These are phyloP conservation scores for Lithobates pipiens DNA, from an alignment of 2,797 vertebrate species.

Conservation along the genomic window DNA sequence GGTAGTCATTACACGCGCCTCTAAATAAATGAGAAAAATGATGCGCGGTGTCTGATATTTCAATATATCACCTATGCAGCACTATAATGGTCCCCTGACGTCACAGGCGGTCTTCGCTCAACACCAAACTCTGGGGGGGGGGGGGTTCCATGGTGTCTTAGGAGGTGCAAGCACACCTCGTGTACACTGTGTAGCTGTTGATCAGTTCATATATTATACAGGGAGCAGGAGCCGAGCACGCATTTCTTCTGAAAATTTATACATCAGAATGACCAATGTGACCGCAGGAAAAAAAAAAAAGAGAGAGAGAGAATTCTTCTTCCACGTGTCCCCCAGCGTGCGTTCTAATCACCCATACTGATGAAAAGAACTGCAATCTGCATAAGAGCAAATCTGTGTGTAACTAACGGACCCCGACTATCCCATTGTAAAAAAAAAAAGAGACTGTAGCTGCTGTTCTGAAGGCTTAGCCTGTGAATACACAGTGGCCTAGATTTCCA, in stretches of 20 bases:
- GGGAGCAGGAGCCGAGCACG: neutral
- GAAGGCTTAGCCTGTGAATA: neutral
- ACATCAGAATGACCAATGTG: neutral
- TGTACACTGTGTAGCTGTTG: no score
- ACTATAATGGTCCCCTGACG: neutral
- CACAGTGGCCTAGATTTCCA: conserved; percentile 15
- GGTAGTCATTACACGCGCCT: conserved; percentile 1
- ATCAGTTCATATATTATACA: no score
- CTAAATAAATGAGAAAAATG: conserved; percentile 10
- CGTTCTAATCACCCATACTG: neutral
- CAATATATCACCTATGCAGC: conserved; percentile 8
- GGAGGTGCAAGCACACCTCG: no score
- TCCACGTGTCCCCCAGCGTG: neutral
- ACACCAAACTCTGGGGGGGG: no score
- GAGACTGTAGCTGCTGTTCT: neutral
- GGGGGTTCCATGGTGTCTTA: neutral
- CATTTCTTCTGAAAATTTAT: neutral
- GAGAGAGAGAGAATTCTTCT: neutral
- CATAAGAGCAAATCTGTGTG: neutral
- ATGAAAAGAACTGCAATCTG: neutral
- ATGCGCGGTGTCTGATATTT: neutral
- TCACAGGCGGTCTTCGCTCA: neutral
- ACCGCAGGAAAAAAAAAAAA: no score
- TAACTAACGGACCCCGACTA: neutral
- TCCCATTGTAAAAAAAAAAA: neutral